Evolutionary conservation across 2,888 invertebrate species (phyloP), one percentile per base, ranked within the genome.

Genomic region (Xestia ashworthii): DNA sequence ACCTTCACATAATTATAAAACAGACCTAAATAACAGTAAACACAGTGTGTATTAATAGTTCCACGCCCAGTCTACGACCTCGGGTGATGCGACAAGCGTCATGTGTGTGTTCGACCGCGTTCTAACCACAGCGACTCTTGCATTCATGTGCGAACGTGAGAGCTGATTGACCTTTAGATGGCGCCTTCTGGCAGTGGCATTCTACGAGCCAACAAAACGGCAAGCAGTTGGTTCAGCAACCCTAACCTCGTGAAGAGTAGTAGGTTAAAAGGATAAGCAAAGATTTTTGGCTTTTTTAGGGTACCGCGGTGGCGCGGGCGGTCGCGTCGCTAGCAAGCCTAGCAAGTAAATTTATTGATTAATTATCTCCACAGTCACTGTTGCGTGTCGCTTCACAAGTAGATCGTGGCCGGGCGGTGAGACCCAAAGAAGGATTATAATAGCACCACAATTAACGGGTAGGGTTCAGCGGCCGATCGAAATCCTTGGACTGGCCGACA

Each of bases 11-110:
- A 85, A 83, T 83, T 80, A 89, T 84, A 85, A 84, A 89, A 89
- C 86, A 74, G 76, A 83, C 66, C 73, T 58, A 74, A 75, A 72
- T 89, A 89, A 87, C 88, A 74, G 89, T 87, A 89, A 83, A 85
- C 50, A 85, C 55, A 2, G 22, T 58, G 62, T 60, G 38, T 89
- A 87, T 85, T 88, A 74, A 85, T 83, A 85, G 88, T 71, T 64
- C n/a, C 58, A 25, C n/a, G 14, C 12, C n/a, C 16, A n/a, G 44
- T 4, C 44, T 44, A 44, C 65, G n/a, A 44, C 16, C 6, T 65
- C n/a, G 14, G 16, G 16, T 44, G 44, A 1, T n/a, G n/a, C 44
- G 44, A 65, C 32, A 38, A 38, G 62, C 38, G 38, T 4, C 4
- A 19, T 0, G 9, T 19, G 32, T 60, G 25, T 58, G 0, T 25